Evolutionary conservation across 2,888 invertebrate species (phyloP), one percentile per base, ranked within the genome.

Genomic region (Lasioglossum morio): DNA sequence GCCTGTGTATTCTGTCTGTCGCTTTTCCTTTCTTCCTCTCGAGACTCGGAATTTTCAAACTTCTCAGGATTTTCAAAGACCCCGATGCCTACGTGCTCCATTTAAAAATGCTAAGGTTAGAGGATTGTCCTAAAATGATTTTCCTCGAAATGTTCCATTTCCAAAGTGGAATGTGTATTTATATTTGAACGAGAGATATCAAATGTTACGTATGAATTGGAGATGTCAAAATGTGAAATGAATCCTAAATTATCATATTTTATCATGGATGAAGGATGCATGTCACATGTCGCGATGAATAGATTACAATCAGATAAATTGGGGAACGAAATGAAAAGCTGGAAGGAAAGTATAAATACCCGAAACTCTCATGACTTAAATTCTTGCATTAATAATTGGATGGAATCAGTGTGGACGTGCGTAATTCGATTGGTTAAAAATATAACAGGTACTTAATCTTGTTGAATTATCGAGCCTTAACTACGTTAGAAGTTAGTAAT

Each of bases 391-490:
- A 60, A 60, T 60, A 60, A 60, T 27, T 57, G n/a, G n/a, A 27
- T 27, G 1, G 27, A 60, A 60, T 60, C 14, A 60, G 3, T 30
- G 27, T 19, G 75, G 19, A 37, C 10, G 12, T 16, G 16, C 30
- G 14, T 60, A 66, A 70, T 30, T 43, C n/a, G 48, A 40, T 72
- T 12, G 37, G n/a, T 43, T 30, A 72, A 73, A 43, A 57, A 19
- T 27, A 19, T 27, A 43, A 19, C 27, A 23, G 10, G 46, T 37
- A 73, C 81, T 53, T 73, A 84, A 77, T 82, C 37, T 27, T 66
- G 7, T 60, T 43, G 19, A 84, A 81, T 69, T 72, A 60, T 77
- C 72, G 46, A 37, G 27, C 66, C 77, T 69, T 72, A 82, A 46
- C 46, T 72, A 72, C 14, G 66, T 82, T 82, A 82, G 73, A 60